Evolutionary conservation across 2,113 vertebrate species (phyloP).

Genomic region (Ictalurus furcatus): DNA sequence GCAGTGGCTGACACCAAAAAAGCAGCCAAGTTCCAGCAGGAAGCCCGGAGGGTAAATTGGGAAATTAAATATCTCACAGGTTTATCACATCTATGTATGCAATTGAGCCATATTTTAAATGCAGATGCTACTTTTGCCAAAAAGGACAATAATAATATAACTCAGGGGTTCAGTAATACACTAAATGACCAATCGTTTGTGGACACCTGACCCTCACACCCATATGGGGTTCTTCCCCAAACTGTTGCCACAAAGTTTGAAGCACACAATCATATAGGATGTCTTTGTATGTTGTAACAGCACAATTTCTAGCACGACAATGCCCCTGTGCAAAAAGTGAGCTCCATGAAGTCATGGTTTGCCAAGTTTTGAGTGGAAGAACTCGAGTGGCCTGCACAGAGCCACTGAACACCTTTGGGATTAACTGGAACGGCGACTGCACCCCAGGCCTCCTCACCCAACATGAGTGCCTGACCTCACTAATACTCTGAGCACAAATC

Average conservation of each 20-base stretch:
- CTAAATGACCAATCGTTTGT: background rate
- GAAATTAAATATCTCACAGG: background rate
- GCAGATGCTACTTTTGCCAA: background rate
- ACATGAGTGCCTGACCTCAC: background rate
- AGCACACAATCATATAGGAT: background rate
- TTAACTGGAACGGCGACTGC: background rate
- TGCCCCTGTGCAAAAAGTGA: background rate
- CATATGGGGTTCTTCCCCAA: background rate
- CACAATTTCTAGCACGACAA: background rate
- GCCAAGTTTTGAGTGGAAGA: background rate
- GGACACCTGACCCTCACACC: background rate
- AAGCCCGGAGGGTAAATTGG: constrained; percentile 87
- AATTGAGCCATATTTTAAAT: background rate
- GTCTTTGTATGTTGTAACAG: background rate
- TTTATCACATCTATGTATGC: background rate
- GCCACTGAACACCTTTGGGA: background rate
- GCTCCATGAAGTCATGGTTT: background rate
- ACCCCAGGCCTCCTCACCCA: background rate
- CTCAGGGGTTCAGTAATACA: background rate
- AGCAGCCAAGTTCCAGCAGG: constrained; percentile 92
- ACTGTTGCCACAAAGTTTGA: background rate
- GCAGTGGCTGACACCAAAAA: constrained; percentile 94
- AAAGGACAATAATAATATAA: background rate
- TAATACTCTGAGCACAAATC: background rate
- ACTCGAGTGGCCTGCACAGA: background rate